Evolutionary conservation across 2,888 invertebrate genomes (phyloP).

Genomic region (Cosmia pyralina): DNA sequence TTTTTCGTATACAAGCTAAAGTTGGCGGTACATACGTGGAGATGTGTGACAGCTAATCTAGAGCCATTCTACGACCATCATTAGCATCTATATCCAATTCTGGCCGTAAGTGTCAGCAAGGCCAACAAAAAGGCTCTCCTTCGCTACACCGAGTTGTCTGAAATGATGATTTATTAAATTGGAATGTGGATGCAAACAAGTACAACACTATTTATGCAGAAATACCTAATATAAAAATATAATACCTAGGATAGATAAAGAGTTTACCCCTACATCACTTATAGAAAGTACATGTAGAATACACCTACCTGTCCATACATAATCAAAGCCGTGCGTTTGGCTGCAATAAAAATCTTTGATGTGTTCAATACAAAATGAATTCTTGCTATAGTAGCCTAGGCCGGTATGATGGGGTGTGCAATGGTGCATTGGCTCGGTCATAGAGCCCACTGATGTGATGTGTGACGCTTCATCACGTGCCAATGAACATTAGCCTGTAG

Average conservation of each 20-base stretch:
- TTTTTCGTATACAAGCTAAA: not conserved
- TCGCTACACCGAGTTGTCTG: no score
- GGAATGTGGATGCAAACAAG: not conserved
- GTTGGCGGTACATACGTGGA: not conserved
- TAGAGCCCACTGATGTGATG: conserved; percentile 75
- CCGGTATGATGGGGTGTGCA: conserved; percentile 75
- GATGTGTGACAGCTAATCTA: not conserved
- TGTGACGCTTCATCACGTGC: conserved; percentile 77
- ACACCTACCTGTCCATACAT: not conserved
- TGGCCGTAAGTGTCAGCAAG: not conserved
- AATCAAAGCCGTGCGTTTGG: not conserved
- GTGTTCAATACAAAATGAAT: conserved; percentile 51
- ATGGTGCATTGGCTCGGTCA: conserved; percentile 77
- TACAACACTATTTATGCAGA: not conserved
- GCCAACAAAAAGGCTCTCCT: not conserved
- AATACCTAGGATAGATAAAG: no score
- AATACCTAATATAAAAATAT: not conserved
- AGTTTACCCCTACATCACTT: not conserved
- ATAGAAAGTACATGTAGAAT: not conserved
- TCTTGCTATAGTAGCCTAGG: conserved; percentile 30
- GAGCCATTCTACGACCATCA: no score
- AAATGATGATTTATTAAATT: not conserved
- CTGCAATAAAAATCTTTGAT: conserved; percentile 53
- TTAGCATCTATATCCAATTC: not conserved
- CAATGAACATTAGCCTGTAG: conserved; percentile 78